These are phyloP conservation scores for Dromius quadrimaculatus DNA, from an alignment of 2,888 invertebrate species.

Conservation along the genomic window DNA sequence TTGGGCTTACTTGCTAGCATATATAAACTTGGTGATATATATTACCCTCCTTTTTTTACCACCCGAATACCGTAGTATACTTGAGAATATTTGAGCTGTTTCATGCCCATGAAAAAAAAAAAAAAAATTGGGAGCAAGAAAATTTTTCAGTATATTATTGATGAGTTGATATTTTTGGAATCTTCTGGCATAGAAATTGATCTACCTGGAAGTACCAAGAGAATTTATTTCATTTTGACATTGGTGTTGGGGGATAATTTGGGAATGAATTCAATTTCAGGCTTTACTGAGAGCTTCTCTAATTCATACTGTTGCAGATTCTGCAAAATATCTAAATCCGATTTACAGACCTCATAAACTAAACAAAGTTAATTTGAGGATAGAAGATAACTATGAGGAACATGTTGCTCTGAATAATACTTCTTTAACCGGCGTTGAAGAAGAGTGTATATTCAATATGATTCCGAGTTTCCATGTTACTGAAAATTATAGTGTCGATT, in stretches of 20 bases:
- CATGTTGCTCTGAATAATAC: slow-evolving; percentile 7
- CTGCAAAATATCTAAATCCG: slow-evolving; percentile 45
- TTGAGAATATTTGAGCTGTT: background rate
- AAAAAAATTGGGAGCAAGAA: slow-evolving; percentile 26
- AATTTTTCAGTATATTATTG: slow-evolving; percentile 12
- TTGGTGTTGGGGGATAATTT: slow-evolving; percentile 51
- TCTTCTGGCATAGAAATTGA: background rate
- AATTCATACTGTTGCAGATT: slow-evolving; percentile 47
- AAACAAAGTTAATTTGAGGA: slow-evolving; percentile 11
- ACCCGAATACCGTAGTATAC: background rate
- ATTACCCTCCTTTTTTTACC: background rate
- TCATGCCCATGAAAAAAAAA: slow-evolving; percentile 1
- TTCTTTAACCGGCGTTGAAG: slow-evolving; percentile 22
- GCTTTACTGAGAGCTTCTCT: slow-evolving; percentile 42
- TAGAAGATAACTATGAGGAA: slow-evolving; percentile 17
- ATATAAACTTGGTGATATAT: slow-evolving; percentile 19
- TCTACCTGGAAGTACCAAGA: background rate
- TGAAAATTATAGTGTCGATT: slow-evolving; percentile 46
- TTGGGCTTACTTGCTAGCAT: slow-evolving; percentile 10
- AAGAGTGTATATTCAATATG: too few species aligned
- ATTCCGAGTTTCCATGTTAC: slow-evolving; percentile 46
- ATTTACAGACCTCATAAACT: background rate
- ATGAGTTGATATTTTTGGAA: slow-evolving; percentile 3
- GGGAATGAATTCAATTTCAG: slow-evolving; percentile 28
- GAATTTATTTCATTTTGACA: slow-evolving; percentile 41